Percentiles rank a stretch among this genome's conserved stretches.
Conservation (phyloP, 2,113 vertebrate species). For the Podarcis raffonei region DNA sequence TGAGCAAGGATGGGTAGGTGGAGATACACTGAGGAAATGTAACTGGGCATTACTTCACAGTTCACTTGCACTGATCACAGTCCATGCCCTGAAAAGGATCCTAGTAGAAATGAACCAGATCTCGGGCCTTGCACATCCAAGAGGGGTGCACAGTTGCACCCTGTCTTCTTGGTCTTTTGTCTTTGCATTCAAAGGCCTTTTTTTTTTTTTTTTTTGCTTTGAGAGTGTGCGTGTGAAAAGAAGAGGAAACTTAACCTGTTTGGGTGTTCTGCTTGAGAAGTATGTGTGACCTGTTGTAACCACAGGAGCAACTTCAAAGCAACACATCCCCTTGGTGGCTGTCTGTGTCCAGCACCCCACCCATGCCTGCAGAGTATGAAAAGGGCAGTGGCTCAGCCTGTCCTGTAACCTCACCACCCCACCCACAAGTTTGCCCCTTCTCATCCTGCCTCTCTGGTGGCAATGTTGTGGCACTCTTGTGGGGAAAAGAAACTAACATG, state of each 20-base stretch:
- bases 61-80: too few relatives aligned
- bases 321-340: background rate
- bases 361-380: background rate
- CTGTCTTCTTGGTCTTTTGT: too few relatives aligned
- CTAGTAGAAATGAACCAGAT: too few relatives aligned
- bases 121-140: background rate
- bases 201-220: background rate
- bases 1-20: background rate
- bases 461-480: background rate
- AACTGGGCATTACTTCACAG: background rate
- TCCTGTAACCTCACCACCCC: rapidly evolving
- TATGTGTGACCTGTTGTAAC: background rate
- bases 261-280: background rate
- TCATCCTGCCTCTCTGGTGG: background rate
- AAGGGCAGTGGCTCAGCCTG: background rate
- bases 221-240: background rate
- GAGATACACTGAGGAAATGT: background rate
- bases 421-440: rapidly evolving
- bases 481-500: constrained; percentile 17
- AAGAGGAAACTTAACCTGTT: background rate
- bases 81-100: too few relatives aligned
- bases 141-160: too few relatives aligned
- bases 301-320: background rate
- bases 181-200: too few relatives aligned
- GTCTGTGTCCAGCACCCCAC: background rate